Conservation (phyloP, 1,140 invertebrate genomes). For the Melipona quadrifasciata region DNA sequence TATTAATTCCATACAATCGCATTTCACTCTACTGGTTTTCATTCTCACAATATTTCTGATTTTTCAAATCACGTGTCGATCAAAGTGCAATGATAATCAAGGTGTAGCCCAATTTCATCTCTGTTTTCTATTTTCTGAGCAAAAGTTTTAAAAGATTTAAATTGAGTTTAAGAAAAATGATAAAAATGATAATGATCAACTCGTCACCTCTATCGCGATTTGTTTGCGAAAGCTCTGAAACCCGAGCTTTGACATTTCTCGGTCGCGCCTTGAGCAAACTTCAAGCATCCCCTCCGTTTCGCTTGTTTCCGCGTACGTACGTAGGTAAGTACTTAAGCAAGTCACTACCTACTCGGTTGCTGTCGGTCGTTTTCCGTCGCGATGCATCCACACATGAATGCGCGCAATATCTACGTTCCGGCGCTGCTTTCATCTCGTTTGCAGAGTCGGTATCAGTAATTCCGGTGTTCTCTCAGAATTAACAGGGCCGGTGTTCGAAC, state of each 20-base stretch:
- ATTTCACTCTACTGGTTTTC: no score
- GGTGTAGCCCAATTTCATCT: not conserved
- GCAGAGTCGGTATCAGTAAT: constrained; percentile 42
- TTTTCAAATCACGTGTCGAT: not conserved
- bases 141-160: not conserved
- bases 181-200: not conserved
- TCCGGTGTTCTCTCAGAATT: constrained; percentile 45
- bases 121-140: no score
- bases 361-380: not conserved
- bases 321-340: no score
- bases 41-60: no score
- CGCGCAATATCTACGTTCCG: constrained; percentile 26
- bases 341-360: not conserved
- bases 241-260: constrained; percentile 10
- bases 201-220: no score
- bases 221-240: constrained; percentile 39
- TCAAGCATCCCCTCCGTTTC: constrained; percentile 4
- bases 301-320: not conserved
- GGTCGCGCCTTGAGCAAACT: constrained; percentile 26
- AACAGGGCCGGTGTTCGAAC: constrained; percentile 19
- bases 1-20: not conserved
- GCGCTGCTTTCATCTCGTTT: constrained; percentile 32
- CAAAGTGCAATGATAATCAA: not conserved
- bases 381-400: not conserved
- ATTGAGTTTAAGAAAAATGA: not conserved